A percentile compares a stretch with the other conserved stretches of the same genome.
phyloP scores from a whole-genome alignment of 1,140 invertebrate genomes.

The Palaemon carinicauda region DNA sequence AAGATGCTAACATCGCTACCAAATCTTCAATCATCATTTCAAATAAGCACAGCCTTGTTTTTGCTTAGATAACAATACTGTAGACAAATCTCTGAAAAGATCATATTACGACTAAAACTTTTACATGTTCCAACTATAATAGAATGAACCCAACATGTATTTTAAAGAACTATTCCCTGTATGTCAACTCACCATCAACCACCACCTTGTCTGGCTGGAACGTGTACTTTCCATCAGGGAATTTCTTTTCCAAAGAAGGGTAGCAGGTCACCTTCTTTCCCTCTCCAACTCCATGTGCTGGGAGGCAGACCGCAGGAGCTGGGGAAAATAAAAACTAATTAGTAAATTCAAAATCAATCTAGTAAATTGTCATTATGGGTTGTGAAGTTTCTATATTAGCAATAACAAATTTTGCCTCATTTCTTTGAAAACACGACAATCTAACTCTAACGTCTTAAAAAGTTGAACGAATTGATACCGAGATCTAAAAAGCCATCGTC shows the following conservation, averaged over 20 bases:
- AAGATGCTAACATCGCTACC: too few relatives aligned
- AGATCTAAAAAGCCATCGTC: too few relatives aligned
- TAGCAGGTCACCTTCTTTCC: conserved; percentile 90
- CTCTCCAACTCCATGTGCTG: conserved; percentile 79
- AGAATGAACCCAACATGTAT: too few relatives aligned
- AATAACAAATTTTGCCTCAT: neutral
- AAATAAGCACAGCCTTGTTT: too few relatives aligned
- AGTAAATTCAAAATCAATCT: neutral
- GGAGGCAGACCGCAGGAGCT: conserved; percentile 80
- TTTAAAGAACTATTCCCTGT: too few relatives aligned
- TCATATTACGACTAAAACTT: neutral
- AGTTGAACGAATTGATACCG: too few relatives aligned
- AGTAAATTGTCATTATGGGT: too few relatives aligned
- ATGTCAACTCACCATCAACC: conserved; percentile 76
- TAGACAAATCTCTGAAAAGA: neutral
- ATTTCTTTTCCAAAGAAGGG: conserved; percentile 81
- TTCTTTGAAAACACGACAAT: neutral
- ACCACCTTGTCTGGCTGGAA: conserved; percentile 80
- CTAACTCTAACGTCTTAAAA: neutral
- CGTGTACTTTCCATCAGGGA: conserved; percentile 72
- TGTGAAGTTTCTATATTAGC: too few relatives aligned
- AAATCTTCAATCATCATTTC: too few relatives aligned
- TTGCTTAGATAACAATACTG: neutral
- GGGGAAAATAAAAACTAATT: neutral
- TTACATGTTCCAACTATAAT: too few relatives aligned